Evolutionary conservation across 2,797 vertebrate species (phyloP).

Genomic region (Macrochelys suwanniensis): DNA sequence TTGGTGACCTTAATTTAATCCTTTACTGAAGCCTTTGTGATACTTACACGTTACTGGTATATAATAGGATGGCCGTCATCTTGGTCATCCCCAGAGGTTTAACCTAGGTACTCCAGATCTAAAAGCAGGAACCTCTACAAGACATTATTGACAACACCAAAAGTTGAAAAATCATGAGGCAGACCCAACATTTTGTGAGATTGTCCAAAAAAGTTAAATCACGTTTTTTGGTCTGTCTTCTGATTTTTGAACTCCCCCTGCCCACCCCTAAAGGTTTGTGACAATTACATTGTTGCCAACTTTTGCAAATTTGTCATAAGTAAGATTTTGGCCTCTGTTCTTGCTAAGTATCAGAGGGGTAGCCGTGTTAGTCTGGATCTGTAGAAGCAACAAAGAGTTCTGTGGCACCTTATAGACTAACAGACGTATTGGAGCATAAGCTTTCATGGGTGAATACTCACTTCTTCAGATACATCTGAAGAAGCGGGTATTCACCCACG

Average conservation of each 20-base stretch:
- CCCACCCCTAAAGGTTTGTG: background rate
- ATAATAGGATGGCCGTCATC: background rate
- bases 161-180: background rate
- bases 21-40: accelerated
- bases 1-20: background rate
- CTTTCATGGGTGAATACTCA: too few species aligned
- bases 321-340: background rate
- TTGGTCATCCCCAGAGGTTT: background rate
- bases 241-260: background rate
- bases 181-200: background rate
- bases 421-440: too few species aligned
- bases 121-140: background rate
- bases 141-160: background rate
- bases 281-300: background rate
- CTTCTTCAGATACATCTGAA: too few species aligned
- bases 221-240: background rate
- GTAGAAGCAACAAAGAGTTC: too few species aligned
- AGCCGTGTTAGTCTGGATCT: too few species aligned
- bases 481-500: too few species aligned
- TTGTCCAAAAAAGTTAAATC: background rate
- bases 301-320: background rate
- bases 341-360: too few species aligned
- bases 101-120: background rate
- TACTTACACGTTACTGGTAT: background rate
- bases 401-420: too few species aligned